Base-by-base conservation (phyloP, 2,797 vertebrate species). In the Rhinogobio ventralis region DNA sequence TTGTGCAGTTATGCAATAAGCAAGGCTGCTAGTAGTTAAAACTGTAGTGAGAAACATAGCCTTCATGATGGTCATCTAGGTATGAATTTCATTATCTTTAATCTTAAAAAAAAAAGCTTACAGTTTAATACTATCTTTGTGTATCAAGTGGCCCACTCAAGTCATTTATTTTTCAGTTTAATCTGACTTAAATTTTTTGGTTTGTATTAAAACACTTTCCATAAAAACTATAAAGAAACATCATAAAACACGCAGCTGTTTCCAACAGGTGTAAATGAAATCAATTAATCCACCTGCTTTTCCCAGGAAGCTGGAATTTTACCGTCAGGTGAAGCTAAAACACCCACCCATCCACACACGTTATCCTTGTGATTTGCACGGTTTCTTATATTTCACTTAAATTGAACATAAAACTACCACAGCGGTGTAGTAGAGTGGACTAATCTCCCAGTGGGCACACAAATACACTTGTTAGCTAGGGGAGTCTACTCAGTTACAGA, bases 361-460 rank as follows among this genome's bases (percentile, higher is more conserved):
- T 39, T 51, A 64, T 82, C 73, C n/a, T n/a, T 57, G 19, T 33
- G 60, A 53, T 66, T 85, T 71, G 36, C 64, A 69, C 62, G 25
- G 81, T 73, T 85, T 86, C 82, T 86, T 73, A 5, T 60, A 74
- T 77, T 86, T 82, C 69, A 25, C 79, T 80, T 86, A 82, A 81
- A 89, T 68, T 73, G 79, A 88, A 64, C 33, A 42, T 45, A 55
- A 81, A 76, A 60, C 60, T 62, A 66, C 4, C 42, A 57, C 55
- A 30, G 28, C 14, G 33, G 78, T 53, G n/a, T 15, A 25, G 9
- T 53, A 66, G 78, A 64, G 71, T 76, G 79, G 33, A 79, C 45
- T 87, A 72, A 87, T 86, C 73, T 88, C 42, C 82, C 86, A 78
- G 77, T 76, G 74, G 28, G 39, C 78, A 55, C 33, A 72, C 69